These are phyloP conservation scores for Papilio dardanus DNA, from an alignment of 1,140 invertebrate genomes.

Conservation along the genomic window DNA sequence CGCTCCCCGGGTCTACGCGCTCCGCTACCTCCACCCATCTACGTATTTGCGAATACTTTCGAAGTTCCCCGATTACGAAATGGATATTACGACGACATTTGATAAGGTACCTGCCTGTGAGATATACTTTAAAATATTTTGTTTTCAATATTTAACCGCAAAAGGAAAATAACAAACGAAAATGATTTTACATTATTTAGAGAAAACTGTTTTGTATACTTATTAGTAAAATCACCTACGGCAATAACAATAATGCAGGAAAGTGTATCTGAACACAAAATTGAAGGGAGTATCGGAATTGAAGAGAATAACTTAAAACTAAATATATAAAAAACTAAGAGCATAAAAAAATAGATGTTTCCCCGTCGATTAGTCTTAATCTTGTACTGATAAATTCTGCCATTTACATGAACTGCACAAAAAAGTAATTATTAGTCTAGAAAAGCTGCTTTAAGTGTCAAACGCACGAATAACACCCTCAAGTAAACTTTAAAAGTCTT, in stretches of 20 bases:
- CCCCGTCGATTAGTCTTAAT: too few relatives aligned
- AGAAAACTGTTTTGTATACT: too few relatives aligned
- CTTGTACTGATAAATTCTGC: too few relatives aligned
- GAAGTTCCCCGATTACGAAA: slow-evolving; percentile 63
- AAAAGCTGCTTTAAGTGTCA: not conserved
- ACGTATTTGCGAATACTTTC: slow-evolving; percentile 66
- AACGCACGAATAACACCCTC: slow-evolving; percentile 8
- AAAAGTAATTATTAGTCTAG: not conserved
- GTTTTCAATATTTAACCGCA: not conserved
- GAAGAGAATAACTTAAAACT: too few relatives aligned
- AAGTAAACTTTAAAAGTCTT: slow-evolving; percentile 1
- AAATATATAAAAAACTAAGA: too few relatives aligned
- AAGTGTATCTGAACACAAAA: too few relatives aligned
- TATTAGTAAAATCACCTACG: too few relatives aligned
- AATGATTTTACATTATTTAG: not conserved
- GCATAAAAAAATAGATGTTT: too few relatives aligned
- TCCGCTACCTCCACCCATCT: slow-evolving; percentile 60
- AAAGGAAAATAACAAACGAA: not conserved
- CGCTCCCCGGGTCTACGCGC: slow-evolving; percentile 61
- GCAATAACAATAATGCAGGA: too few relatives aligned
- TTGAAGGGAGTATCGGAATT: too few relatives aligned
- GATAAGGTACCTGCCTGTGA: not conserved
- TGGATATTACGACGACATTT: slow-evolving; percentile 43
- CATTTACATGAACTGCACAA: too few relatives aligned
- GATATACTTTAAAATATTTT: not conserved